Base-by-base conservation (phyloP, 2,113 vertebrate species). In the Chauna torquata region DNA sequence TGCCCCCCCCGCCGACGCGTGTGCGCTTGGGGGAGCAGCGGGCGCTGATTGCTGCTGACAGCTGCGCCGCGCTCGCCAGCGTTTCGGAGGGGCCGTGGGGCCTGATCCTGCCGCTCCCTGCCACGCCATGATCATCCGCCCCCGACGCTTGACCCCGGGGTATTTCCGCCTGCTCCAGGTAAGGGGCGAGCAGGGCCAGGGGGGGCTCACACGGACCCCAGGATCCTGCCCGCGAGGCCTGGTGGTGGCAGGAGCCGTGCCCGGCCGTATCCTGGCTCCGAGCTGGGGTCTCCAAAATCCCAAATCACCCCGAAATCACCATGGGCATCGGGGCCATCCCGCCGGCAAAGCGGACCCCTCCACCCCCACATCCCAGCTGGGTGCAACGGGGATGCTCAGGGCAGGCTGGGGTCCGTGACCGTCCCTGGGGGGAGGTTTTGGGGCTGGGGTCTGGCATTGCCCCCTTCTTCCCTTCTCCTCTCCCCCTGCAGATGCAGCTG, bases 81-180 rank as follows among this genome's bases (percentile, higher is more conserved):
- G 10, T 40, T 28, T 38, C 8, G 25, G 36, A 40, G 18, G 57
- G 34, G 27, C 92, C 59, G 72, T 6, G 0, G 47, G 38, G 38
- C 19, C 69, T 15, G 9, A 36, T 16, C 69, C 89, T 40, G 50
- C 92, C 2, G 59, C 62, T 58, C n/a, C 70, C 47, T 13, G 1
- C 11, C 38, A 25, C 96, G 65, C 93, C 83, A 99, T 99, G 99
- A 98, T 98, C 97, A 99, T 99, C 98, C 98, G 98, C 81, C 99
- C 99, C 85, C 98, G 98, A n/a, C 98, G 98, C 72, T 97, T 99
- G 88, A 99, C 99, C 19, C 99, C 99, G 9, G 99, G 99, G 47
- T 99, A 99, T 65, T 99, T 99, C 94, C 98, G 99, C 38, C 98
- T 99, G 83, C 98, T 99, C 58, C 99, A 99, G 98, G 99, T 99